Evolutionary conservation across 2,113 vertebrate genomes (phyloP).

Genomic region (Pseudorectes ferrugineus): DNA sequence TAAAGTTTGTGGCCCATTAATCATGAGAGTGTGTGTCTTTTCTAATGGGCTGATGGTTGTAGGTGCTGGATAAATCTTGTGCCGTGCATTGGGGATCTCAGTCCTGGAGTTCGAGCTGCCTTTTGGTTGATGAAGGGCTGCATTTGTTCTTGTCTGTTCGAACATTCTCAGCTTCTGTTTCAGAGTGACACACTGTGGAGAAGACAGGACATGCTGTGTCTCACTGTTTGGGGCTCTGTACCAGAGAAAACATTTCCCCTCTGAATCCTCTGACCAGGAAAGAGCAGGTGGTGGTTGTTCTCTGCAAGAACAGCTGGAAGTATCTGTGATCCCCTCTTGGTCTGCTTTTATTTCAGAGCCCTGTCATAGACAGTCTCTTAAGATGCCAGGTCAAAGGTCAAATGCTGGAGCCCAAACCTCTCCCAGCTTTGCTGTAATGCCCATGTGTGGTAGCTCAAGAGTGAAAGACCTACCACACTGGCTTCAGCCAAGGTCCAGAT

Average conservation of each 20-base stretch:
- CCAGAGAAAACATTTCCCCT: not conserved
- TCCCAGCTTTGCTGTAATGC: not conserved
- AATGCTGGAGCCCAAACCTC: not conserved
- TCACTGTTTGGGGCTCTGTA: not conserved
- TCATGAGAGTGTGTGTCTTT: not conserved
- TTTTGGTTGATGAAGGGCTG: not conserved
- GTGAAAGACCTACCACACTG: not conserved
- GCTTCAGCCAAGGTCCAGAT: not conserved
- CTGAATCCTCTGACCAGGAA: not conserved
- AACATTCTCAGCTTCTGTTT: not conserved
- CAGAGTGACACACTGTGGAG: not conserved
- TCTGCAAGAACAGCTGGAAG: not conserved
- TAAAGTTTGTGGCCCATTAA: not conserved
- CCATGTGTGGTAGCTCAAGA: not conserved
- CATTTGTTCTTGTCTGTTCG: not conserved
- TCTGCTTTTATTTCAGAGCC: not conserved
- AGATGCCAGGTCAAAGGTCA: not conserved
- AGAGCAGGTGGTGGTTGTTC: not conserved
- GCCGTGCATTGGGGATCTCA: accelerated
- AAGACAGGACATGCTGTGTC: not conserved
- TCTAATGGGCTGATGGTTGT: not conserved
- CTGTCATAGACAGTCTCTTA: not conserved
- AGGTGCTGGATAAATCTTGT: not conserved
- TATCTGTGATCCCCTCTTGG: not conserved
- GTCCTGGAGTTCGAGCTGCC: not conserved